Conservation (phyloP, 2,113 vertebrate genomes). For the Canis aureus region DNA sequence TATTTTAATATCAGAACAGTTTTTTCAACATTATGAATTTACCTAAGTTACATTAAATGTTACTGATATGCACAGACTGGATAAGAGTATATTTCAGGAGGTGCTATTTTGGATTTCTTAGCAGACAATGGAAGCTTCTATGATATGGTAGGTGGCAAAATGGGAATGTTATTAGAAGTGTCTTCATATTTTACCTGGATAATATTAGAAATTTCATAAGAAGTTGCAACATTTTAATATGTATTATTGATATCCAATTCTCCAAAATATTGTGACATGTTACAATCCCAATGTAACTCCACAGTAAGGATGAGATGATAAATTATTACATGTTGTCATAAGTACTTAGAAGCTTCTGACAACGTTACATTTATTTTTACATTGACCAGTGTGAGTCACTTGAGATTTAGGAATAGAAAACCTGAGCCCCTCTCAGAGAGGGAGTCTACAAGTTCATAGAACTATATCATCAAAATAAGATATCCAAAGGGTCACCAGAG, state of each 20-base stretch:
- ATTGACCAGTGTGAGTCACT: neutral
- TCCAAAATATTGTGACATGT: neutral
- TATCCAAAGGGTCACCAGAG: neutral
- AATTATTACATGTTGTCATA: neutral
- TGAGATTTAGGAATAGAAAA: neutral
- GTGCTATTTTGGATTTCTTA: neutral
- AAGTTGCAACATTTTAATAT: neutral
- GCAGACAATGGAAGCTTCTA: neutral
- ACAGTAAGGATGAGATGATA: neutral
- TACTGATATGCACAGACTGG: neutral
- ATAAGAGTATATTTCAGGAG: neutral
- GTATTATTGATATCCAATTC: neutral
- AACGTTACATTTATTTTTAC: neutral
- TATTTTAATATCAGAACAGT: slow-evolving; percentile 25
- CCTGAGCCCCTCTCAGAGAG: neutral
- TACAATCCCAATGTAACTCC: neutral
- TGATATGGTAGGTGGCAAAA: neutral
- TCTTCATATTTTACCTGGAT: neutral
- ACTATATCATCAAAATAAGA: neutral
- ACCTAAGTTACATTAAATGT: neutral
- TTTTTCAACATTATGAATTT: neutral
- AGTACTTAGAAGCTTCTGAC: neutral
- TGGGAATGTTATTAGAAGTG: neutral
- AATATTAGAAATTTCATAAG: neutral
- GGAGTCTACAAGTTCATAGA: neutral